These are phyloP conservation scores for Acrocephalus kingi DNA, from an alignment of 2,113 vertebrate species.

Conservation along the genomic window DNA sequence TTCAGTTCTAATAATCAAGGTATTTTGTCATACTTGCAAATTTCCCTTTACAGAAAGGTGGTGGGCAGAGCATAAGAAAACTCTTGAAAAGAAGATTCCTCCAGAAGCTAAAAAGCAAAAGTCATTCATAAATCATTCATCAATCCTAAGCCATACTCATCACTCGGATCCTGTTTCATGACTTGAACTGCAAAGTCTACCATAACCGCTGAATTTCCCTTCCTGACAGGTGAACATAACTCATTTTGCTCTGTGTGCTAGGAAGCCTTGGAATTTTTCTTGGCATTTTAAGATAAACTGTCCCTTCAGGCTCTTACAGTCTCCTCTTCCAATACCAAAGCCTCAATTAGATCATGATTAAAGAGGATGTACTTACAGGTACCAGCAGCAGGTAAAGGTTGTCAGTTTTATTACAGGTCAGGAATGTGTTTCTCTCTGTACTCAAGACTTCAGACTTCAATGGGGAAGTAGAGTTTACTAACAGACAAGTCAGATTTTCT, in stretches of 20 bases:
- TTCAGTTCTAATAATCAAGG: background rate
- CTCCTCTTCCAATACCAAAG: slow-evolving; percentile 11
- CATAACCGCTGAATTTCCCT: slow-evolving; percentile 6
- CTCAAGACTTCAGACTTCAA: background rate
- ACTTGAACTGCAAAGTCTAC: slow-evolving; percentile 9
- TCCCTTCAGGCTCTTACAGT: slow-evolving; percentile 20
- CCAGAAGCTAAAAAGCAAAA: slow-evolving; percentile 6
- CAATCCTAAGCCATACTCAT: background rate
- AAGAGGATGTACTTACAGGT: slow-evolving; percentile 10
- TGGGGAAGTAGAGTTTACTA: slow-evolving; percentile 37
- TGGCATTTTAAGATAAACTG: background rate
- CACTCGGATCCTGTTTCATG: background rate
- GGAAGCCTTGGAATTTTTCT: background rate
- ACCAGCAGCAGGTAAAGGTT: background rate
- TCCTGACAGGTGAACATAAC: background rate
- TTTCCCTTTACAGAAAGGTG: background rate
- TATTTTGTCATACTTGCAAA: slow-evolving; percentile 15
- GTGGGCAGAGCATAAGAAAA: background rate
- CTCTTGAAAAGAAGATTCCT: background rate
- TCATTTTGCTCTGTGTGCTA: background rate
- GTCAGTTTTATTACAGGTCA: slow-evolving; percentile 19
- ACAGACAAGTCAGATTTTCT: slow-evolving; percentile 46
- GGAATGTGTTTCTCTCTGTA: background rate
- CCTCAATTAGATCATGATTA: slow-evolving; percentile 42
- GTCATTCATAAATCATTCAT: slow-evolving; percentile 28